Conservation (phyloP, 2,797 vertebrate genomes). For the Eulemur albifrons region DNA sequence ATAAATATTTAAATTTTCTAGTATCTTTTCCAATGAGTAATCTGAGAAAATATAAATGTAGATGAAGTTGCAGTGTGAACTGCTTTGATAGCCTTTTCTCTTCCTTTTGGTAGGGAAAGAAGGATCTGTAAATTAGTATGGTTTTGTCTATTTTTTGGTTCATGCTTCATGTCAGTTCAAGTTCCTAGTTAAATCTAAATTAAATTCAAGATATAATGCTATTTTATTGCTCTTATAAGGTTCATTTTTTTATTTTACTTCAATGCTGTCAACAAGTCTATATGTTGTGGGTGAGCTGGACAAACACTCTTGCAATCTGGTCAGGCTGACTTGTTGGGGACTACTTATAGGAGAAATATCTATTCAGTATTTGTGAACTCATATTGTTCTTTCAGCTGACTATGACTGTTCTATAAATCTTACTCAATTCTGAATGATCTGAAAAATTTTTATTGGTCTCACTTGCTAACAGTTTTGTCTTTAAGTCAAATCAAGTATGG, state of each 20-base stretch:
- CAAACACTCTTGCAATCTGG: neutral
- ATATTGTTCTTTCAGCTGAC: neutral
- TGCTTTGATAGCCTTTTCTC: neutral
- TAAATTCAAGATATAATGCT: constrained; percentile 19
- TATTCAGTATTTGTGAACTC: constrained; percentile 4
- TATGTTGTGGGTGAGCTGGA: neutral
- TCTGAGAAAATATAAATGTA: constrained; percentile 50
- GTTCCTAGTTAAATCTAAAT: constrained; percentile 46
- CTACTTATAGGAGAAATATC: neutral
- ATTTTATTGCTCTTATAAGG: constrained; percentile 23
- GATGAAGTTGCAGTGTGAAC: neutral
- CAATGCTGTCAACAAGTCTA: constrained; percentile 42
- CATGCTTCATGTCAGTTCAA: constrained; percentile 34
- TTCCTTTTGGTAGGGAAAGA: neutral
- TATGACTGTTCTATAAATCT: neutral
- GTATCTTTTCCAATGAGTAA: neutral
- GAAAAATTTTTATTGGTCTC: neutral
- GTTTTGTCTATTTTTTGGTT: constrained; percentile 39
- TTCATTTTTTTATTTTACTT: constrained; percentile 47
- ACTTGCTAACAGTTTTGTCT: constrained; percentile 33
- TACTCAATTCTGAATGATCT: neutral
- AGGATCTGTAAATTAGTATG: neutral
- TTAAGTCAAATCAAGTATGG: constrained; percentile 38
- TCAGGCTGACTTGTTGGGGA: neutral
- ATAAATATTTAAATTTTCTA: constrained; percentile 39